Evolutionary conservation across 2,888 invertebrate genomes (phyloP), one percentile per base, ranked within the genome.

Genomic region (Chloromyia formosa): DNA sequence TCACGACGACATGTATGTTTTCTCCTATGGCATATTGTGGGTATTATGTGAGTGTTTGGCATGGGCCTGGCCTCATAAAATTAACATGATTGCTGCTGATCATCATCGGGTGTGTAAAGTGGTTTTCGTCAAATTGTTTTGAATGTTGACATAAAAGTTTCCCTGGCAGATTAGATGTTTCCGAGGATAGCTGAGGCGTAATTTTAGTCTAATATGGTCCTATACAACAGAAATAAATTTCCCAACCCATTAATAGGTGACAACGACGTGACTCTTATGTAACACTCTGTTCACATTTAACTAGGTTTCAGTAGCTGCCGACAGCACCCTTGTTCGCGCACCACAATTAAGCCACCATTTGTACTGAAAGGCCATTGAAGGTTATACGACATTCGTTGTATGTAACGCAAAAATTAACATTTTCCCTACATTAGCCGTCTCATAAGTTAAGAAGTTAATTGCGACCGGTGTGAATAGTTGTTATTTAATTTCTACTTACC

Each of bases 1-100:
- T 77, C 77, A 77, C 77, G 42, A 14, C 60, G 68, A 68, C 45
- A 68, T 68, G 64, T 49, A 40, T 74, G 27, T 64, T 64, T 73
- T 40, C 60, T 61, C 49, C 22, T 35, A 45, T 56, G 16, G 69
- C 58, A 27, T 40, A 54, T 18, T 22, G 27, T 53, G 68, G 40
- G 68, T 9, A 49, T 60, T 14, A 58, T 16, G 16, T 56, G 10
- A 10, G 56, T 4, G 20, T 22, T 10, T 14, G 27, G 27, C 62
- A 40, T 62, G 62, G 35, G 16, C 18, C 40, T 16, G 40, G 62
- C 40, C 62, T 40, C 62, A 62, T 62, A 40, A 62, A 62, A 62
- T 40, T 23, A 62, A 62, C 62, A 62, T 40, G 12, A 40, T n/a
- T 40, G 27, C 23, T 18, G 62, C 10, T 18, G 40, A 62, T 62